Evolutionary conservation across 2,888 invertebrate genomes (phyloP), one percentile per base, ranked within the genome.

Genomic region (Reticulitermes lucifugus): DNA sequence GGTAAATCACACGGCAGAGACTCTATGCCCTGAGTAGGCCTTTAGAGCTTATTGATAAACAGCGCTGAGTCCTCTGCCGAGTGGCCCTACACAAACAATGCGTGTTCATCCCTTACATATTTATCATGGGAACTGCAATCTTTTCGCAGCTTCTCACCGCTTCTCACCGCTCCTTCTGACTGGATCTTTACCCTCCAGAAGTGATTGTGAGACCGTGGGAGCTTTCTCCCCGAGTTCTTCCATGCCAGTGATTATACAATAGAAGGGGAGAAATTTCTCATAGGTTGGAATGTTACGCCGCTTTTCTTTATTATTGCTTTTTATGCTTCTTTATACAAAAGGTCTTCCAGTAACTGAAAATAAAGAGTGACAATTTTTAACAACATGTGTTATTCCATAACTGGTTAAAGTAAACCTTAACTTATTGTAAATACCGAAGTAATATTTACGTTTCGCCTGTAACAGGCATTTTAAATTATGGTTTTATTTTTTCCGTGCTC

Each of bases 141-240:
- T 55, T 65, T 65, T 65, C 65, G 25, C 65, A 65, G 65, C 65
- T 7, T 25, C 65, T 35, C 25, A 25, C 65, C n/a, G 65, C 65
- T 7, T 25, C 65, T 35, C 25, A 25, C 65, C n/a, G 65, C 14
- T 65, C 25, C 25, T n/a, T 25, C 65, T 65, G 25, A 25, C 65
- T 65, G 25, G 65, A 65, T 65, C 65, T 65, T n/a, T 65, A 65
- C 65, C 65, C 65, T 65, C 65, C 65, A 65, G 65, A 25, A 65
- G 65, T n/a, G 65, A 65, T 25, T 65, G 65, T 25, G n/a, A 25
- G 65, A 73, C 73, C 73, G 73, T 73, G 73, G 73, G 73, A 73
- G 35, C 73, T 18, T 73, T 29, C 41, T 41, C 73, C 41, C 73
- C 21, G 18, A 41, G 41, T 73, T 73, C 73, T 41, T 73, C 29